Evolutionary conservation across 2,888 invertebrate species (phyloP), one percentile per base, ranked within the genome.

Genomic region (Fragum sueziense): DNA sequence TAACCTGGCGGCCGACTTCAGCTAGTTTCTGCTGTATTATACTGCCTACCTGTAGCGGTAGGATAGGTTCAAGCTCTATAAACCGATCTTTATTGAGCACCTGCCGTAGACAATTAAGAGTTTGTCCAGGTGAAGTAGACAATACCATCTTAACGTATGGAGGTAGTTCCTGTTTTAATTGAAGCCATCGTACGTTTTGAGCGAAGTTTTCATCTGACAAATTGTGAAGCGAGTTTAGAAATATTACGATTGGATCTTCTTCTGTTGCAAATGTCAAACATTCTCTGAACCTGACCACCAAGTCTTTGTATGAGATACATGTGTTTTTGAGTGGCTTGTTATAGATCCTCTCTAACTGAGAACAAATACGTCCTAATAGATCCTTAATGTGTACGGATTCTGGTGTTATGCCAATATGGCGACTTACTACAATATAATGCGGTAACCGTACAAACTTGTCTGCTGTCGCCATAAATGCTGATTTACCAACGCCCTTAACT

Each of bases 401-500:
- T 6, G 86, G 78, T 14, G 88, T 87, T 33, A 88, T 85, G 1
- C 88, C 88, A 0, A 89, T 70, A 76, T 86, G 87, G 25, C 89
- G 57, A 4, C 82, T 17, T 11, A 88, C 76, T 9, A 71, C 54
- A 9, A 85, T 62, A 67, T 75, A 69, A 22, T 76, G 70, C 3
- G 70, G 54, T 14, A 81, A 74, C 20, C 25, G 62, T 22, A 17
- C 31, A 14, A 29, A 31, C 20, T 37, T 25, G 1, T 70, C 62
- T 14, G 70, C 47, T 47, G 85, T 81, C 4, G 90, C 88, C 89
- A 91, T 89, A 25, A 91, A 31, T 0, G 90, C 82, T 4, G 91
- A 88, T 75, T 91, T 91, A 1, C 91, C 91, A 37, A 86, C 82
- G 25, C 91, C 90, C 1, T 90, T 88, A 22, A 67, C 54, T 0